Evolutionary conservation across 1,140 invertebrate species (phyloP).

Genomic region (Pogonomyrmex barbatus): DNA sequence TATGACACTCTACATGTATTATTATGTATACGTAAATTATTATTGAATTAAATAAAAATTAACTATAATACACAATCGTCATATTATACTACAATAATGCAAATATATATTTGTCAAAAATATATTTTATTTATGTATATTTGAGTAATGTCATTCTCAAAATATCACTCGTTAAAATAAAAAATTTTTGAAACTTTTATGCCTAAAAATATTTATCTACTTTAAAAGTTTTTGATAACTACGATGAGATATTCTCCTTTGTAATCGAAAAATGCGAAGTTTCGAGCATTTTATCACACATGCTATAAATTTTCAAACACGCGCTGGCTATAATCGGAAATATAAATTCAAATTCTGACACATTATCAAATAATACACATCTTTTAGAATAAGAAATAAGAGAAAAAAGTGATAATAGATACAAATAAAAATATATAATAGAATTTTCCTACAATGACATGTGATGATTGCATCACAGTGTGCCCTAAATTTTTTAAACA

Average conservation of each 20-base stretch:
- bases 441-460: background rate
- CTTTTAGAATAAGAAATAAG: background rate
- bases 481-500: background rate
- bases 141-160: background rate
- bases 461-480: background rate
- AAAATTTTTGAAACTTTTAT: background rate
- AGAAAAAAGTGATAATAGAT: background rate
- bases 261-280: slow-evolving; percentile 10
- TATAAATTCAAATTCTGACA: slow-evolving; percentile 29
- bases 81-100: no score
- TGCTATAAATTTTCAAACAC: slow-evolving; percentile 6
- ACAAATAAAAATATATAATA: background rate
- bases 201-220: background rate
- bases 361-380: slow-evolving; percentile 4
- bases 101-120: background rate
- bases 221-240: background rate
- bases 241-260: background rate
- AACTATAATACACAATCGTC: background rate
- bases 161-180: background rate
- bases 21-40: background rate
- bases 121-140: background rate
- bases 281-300: slow-evolving; percentile 3
- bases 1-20: background rate
- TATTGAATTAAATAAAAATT: background rate
- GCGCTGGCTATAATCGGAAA: background rate